Base-by-base conservation (phyloP, 2,888 invertebrate species). In the Atrina japonica region DNA sequence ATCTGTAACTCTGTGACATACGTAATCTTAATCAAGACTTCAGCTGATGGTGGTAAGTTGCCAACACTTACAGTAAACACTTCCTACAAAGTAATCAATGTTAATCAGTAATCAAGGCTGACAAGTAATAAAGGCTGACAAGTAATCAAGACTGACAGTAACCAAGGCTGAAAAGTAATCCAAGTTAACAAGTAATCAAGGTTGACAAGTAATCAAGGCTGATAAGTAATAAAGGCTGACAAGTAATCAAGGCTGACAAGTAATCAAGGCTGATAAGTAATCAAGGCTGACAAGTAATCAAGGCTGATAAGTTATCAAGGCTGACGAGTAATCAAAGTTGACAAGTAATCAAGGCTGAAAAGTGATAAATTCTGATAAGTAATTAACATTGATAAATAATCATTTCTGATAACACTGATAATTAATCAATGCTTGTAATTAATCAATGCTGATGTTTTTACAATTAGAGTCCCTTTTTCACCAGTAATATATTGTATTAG, bases 191-290 rank as follows among this genome's bases (percentile, higher is more conserved):
- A n/a, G 2, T 30, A 5, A 27, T 18, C 6, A 75, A 58, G n/a
- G n/a, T n/a, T n/a, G n/a, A n/a, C n/a, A n/a, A n/a, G n/a, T n/a
- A n/a, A n/a, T n/a, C n/a, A n/a, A n/a, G n/a, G n/a, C n/a, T n/a
- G n/a, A n/a, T n/a, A n/a, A n/a, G n/a, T n/a, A n/a, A 50, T 6
- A 47, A 27, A 47, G 16, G 16, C 47, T 14, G 55, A 14, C 55
- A 55, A n/a, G n/a, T n/a, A n/a, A n/a, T n/a, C n/a, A n/a, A n/a
- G 90, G 83, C 2, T 90, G 91, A 9, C 91, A n/a, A 78, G 76
- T 91, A 91, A 16, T 91, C 91, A 27, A 91, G 88, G 78, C 88
- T 90, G 21, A 91, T 89, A 18, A 89, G 90, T 73, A 91, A 91
- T 58, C 91, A 84, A 76, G 91, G 88, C 90, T 90, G 79, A 23